These are phyloP conservation scores for Fratercula arctica DNA, from an alignment of 2,797 vertebrate species.

Conservation along the genomic window DNA sequence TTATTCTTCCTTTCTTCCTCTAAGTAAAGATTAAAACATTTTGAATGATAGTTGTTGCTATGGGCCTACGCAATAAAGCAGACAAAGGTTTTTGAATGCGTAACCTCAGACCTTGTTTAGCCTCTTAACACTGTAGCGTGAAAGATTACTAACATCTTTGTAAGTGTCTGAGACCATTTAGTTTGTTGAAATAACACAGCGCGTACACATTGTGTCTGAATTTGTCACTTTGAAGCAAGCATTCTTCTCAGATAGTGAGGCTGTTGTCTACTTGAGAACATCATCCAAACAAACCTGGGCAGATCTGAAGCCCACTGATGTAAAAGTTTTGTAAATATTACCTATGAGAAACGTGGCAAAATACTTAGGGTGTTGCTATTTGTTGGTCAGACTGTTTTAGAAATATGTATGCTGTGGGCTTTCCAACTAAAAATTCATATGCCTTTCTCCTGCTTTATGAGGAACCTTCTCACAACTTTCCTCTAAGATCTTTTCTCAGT, in stretches of 20 bases:
- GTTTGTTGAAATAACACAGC: neutral
- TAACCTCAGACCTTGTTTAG: neutral
- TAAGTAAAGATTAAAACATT: neutral
- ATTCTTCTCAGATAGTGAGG: neutral
- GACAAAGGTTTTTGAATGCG: neutral
- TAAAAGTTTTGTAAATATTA: neutral
- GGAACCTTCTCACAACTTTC: neutral
- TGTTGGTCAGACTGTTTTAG: neutral
- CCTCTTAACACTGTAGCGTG: neutral
- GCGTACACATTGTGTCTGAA: rapidly evolving
- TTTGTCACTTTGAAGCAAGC: neutral
- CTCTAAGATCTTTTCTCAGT: neutral
- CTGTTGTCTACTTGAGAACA: rapidly evolving
- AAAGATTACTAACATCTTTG: neutral
- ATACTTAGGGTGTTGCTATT: neutral
- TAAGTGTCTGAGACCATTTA: neutral
- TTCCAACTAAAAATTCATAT: neutral
- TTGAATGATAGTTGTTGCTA: neutral
- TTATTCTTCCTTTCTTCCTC: neutral
- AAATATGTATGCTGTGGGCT: neutral
- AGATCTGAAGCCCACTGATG: neutral
- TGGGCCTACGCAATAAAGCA: neutral
- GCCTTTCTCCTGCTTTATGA: neutral
- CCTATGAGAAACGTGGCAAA: neutral
- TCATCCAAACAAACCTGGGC: neutral